Evolutionary conservation across 1,140 invertebrate genomes (phyloP).

Genomic region (Magallana gigas): DNA sequence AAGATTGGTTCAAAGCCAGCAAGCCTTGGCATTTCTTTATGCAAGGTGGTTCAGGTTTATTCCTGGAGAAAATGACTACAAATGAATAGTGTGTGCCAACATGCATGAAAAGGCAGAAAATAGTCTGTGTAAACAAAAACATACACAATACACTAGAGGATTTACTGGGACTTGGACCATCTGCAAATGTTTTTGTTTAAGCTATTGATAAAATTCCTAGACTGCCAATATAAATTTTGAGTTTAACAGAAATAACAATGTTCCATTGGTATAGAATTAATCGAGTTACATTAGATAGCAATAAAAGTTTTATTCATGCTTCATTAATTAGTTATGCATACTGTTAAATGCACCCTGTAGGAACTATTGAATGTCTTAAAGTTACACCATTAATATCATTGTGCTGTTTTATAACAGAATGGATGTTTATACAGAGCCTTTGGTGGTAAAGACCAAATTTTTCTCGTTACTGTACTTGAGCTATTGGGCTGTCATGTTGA

Average conservation of each 20-base stretch:
- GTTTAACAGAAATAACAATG: background rate
- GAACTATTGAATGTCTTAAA: background rate
- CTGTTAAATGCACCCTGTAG: background rate
- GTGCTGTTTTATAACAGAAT: background rate
- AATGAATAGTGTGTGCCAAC: constrained; percentile 2
- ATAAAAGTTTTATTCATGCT: background rate
- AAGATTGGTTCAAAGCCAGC: background rate
- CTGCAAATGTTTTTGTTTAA: background rate
- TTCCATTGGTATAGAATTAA: background rate
- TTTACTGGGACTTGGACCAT: background rate
- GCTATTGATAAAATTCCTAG: background rate
- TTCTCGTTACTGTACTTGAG: background rate
- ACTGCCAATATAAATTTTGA: background rate
- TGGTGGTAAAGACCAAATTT: background rate
- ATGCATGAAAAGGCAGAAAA: constrained; percentile 25
- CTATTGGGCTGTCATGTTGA: background rate
- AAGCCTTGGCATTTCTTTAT: background rate
- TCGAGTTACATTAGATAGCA: background rate
- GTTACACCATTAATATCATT: constrained; percentile 12
- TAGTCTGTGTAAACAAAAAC: background rate
- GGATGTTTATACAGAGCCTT: background rate
- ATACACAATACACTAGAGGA: background rate
- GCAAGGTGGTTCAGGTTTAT: background rate
- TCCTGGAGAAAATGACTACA: background rate
- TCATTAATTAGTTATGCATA: constrained; percentile 32